Base-by-base conservation (phyloP, 2,797 vertebrate genomes). In the Nasua narica region DNA sequence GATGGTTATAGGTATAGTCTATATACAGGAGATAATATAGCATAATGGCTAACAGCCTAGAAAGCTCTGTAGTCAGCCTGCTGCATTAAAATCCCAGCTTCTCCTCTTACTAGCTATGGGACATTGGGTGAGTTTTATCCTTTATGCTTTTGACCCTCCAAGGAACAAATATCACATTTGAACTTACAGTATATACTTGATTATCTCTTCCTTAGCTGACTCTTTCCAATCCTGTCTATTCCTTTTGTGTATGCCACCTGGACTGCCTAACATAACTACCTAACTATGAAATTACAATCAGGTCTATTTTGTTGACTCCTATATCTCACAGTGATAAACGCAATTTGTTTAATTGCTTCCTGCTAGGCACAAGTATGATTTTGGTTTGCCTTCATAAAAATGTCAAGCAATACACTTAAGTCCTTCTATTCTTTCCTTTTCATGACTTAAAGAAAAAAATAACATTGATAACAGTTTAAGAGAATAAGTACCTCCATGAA, bases 361-460 rank as follows among this genome's bases (percentile, higher is more conserved):
- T 91, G 3, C n/a, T 69, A 79, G 58, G 11, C 35, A 60, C 25
- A 95, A 70, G 13, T 19, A 29, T 87, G 56, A 95, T 40, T 87
- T 92, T 90, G 32, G 35, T 87, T 90, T 94, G 48, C 8, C 18
- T 90, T 92, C 94, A 40, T 90, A 54, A 83, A 10, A 87, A 32
- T 62, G 58, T 43, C 60, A 95, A 79, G 25, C 70, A 43, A 58
- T 92, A 72, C 40, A 27, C 56, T 32, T 60, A 94, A 86, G 5
- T 94, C 16, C 43, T 74, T 92, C 77, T 76, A 91, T 70, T 1
- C 12, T 54, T 91, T 87, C 23, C 35, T 94, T 7, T 46, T 76
- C 48, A 56, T 76, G 27, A 91, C 62, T 83, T 70, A 81, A 92
- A 40, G 83, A 87, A 86, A 56, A 70, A 87, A 84, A 35, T 37